phyloP scores from a whole-genome alignment of 1,140 invertebrate genomes.

The Conus betulinus region DNA sequence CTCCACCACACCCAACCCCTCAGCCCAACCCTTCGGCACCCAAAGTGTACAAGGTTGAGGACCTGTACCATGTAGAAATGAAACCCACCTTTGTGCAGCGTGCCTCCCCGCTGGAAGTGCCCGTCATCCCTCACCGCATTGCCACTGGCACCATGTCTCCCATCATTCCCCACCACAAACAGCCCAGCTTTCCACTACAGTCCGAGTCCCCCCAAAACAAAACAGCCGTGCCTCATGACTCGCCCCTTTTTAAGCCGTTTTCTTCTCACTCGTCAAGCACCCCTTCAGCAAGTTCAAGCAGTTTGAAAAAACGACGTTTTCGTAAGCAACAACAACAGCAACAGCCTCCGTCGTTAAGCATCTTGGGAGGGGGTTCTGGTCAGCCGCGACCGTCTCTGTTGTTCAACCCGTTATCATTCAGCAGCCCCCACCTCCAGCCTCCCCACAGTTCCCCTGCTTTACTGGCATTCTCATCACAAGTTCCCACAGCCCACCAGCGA shows the following conservation, averaged over 20 bases:
- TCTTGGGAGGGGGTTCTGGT: background rate
- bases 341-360: background rate
- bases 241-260: background rate
- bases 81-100: constrained; percentile 8
- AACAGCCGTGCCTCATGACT: background rate
- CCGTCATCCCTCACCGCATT: constrained; percentile 29
- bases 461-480: background rate
- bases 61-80: constrained; percentile 15
- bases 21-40: background rate
- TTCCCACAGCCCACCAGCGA: background rate
- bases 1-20: background rate
- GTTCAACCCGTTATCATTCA: background rate
- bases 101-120: constrained; percentile 30
- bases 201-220: background rate
- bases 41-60: constrained; percentile 28
- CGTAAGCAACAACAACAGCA: constrained; percentile 1
- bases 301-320: background rate
- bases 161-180: background rate
- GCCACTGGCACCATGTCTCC: constrained; percentile 21
- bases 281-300: background rate
- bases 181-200: background rate
- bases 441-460: background rate
- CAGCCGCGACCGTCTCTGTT: background rate
- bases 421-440: background rate
- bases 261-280: background rate